Evolutionary conservation across 2,113 vertebrate species (phyloP).

Genomic region (Excalfactoria chinensis): DNA sequence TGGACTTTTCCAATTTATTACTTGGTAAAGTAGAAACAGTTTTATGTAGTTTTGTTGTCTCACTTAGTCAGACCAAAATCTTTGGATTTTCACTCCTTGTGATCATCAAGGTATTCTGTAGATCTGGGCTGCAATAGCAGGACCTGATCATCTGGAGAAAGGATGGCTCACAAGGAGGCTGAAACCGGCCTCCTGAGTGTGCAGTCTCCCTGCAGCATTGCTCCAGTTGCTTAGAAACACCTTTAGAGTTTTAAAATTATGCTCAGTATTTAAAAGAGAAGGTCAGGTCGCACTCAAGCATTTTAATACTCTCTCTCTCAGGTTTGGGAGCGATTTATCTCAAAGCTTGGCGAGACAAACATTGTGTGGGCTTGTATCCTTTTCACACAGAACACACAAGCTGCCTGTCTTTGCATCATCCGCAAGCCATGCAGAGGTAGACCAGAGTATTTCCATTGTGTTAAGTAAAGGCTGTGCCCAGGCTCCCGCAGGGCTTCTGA

Average conservation of each 20-base stretch:
- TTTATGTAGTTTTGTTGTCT: neutral
- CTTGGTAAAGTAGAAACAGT: neutral
- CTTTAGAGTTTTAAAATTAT: neutral
- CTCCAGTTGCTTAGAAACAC: conserved; percentile 11
- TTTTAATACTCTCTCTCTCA: neutral
- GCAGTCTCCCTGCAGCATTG: neutral
- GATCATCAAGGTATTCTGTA: neutral
- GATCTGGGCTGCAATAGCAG: neutral
- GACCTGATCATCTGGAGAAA: neutral
- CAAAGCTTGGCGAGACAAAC: neutral
- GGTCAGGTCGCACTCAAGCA: neutral
- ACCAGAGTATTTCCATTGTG: neutral
- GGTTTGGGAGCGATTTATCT: neutral
- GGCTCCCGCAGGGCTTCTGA: neutral
- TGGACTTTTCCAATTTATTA: neutral
- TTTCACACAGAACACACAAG: neutral
- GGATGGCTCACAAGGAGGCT: neutral
- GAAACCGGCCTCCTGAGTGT: neutral
- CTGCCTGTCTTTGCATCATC: neutral
- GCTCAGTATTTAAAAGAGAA: neutral
- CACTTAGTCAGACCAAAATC: neutral
- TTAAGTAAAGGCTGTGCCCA: fast-evolving
- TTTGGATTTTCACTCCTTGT: neutral
- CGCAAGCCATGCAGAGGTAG: neutral
- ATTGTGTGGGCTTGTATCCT: neutral